phyloP scores from a whole-genome alignment of 2,113 vertebrate genomes.

The Phasianus colchicus region DNA sequence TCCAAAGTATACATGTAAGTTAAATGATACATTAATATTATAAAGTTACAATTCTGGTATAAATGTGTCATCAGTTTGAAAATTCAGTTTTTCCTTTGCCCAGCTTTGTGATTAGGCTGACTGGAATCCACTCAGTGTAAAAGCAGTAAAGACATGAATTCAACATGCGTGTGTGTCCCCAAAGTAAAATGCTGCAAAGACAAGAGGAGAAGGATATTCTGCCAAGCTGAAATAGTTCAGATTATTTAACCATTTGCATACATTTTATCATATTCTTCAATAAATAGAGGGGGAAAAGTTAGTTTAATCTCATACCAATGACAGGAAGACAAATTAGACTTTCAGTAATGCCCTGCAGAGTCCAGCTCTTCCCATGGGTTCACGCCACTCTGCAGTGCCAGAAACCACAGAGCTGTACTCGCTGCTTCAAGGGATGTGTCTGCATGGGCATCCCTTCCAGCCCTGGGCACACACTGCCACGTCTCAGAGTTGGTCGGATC shows the following conservation, averaged over 20 bases:
- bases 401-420: background rate
- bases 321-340: constrained; percentile 41
- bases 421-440: background rate
- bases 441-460: background rate
- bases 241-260: constrained; percentile 3
- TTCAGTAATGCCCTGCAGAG: background rate
- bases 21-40: constrained; percentile 77
- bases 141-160: constrained; percentile 18
- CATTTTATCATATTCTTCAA: constrained; percentile 39
- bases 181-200: background rate
- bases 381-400: background rate
- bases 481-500: background rate
- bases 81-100: constrained; percentile 53
- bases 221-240: background rate
- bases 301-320: background rate
- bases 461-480: background rate
- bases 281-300: background rate
- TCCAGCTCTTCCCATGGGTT: background rate
- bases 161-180: background rate
- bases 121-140: constrained; percentile 15
- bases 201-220: background rate
- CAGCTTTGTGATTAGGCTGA: constrained; percentile 53
- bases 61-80: constrained; percentile 73
- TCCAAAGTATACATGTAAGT: constrained; percentile 81
- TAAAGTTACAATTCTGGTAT: constrained; percentile 77